Evolutionary conservation across 1,140 invertebrate genomes (phyloP).

Genomic region (Melipona quadrifasciata): DNA sequence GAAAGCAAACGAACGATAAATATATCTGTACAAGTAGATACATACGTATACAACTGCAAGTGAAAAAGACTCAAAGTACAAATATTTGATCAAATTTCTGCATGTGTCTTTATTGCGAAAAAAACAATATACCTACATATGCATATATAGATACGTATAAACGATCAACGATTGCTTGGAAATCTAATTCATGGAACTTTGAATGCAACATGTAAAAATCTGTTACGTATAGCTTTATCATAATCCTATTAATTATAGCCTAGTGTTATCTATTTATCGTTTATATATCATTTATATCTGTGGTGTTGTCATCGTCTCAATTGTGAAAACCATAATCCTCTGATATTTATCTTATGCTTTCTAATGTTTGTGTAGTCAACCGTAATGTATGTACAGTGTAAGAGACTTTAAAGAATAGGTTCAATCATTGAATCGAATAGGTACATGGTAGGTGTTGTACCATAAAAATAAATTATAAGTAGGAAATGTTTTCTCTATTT

Average conservation of each 20-base stretch:
- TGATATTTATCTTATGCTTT: background rate
- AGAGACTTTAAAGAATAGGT: background rate
- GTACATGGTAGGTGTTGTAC: too few relatives aligned
- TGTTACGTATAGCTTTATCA: slow-evolving; percentile 6
- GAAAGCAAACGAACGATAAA: too few relatives aligned
- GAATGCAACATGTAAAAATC: background rate
- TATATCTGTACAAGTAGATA: too few relatives aligned
- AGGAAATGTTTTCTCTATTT: slow-evolving; percentile 58
- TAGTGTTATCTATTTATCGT: background rate
- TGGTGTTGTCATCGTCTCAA: background rate
- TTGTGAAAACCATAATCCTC: background rate
- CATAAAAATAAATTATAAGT: background rate
- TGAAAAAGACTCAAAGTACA: background rate
- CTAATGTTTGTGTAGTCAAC: background rate
- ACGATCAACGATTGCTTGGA: slow-evolving; percentile 50
- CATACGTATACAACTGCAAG: background rate
- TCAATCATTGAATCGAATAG: too few relatives aligned
- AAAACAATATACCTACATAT: background rate
- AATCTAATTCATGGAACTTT: slow-evolving; percentile 1
- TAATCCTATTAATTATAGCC: slow-evolving; percentile 1
- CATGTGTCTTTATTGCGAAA: background rate
- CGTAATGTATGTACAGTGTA: background rate
- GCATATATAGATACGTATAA: background rate
- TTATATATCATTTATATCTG: background rate
- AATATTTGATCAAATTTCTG: background rate